Evolutionary conservation across 2,888 invertebrate species (phyloP).

Genomic region (Cremastobaeus sp.): DNA sequence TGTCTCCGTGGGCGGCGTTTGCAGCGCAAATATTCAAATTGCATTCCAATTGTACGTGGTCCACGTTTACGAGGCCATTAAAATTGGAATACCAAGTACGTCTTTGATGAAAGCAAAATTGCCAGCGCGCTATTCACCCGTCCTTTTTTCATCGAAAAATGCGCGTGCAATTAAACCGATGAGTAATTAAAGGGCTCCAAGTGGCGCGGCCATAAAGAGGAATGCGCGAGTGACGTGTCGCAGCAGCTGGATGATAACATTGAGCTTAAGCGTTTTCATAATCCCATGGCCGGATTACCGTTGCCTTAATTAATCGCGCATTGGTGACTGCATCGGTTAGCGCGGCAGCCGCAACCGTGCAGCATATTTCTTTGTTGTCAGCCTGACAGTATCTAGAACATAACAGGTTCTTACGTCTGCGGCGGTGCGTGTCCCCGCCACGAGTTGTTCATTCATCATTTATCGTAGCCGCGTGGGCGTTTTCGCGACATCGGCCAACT

Average conservation of each 20-base stretch:
- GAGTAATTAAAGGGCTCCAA: too few relatives aligned
- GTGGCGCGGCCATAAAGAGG: too few relatives aligned
- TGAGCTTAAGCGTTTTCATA: too few relatives aligned
- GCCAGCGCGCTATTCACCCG: too few relatives aligned
- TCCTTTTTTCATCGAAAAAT: too few relatives aligned
- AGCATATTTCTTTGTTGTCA: slow-evolving; percentile 43
- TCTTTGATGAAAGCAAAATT: too few relatives aligned
- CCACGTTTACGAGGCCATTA: not conserved
- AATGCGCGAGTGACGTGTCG: too few relatives aligned
- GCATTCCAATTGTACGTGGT: not conserved
- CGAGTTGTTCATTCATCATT: slow-evolving; percentile 53
- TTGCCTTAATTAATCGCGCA: slow-evolving; percentile 33
- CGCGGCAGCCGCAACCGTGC: slow-evolving; percentile 24
- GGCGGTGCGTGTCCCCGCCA: slow-evolving; percentile 34
- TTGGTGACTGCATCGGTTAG: slow-evolving; percentile 27
- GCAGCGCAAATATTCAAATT: not conserved
- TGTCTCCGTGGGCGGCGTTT: not conserved
- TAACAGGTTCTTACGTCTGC: slow-evolving; percentile 44
- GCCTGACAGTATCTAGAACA: slow-evolving; percentile 42
- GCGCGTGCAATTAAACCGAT: too few relatives aligned
- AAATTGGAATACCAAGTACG: too few relatives aligned
- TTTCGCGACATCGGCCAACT: slow-evolving; percentile 50
- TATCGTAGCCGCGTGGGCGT: slow-evolving; percentile 51
- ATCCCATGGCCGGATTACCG: slow-evolving; percentile 22
- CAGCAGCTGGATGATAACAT: too few relatives aligned